phyloP scores from a whole-genome alignment of 2,888 invertebrate genomes.

The Hermaeophaga mercurialis region DNA sequence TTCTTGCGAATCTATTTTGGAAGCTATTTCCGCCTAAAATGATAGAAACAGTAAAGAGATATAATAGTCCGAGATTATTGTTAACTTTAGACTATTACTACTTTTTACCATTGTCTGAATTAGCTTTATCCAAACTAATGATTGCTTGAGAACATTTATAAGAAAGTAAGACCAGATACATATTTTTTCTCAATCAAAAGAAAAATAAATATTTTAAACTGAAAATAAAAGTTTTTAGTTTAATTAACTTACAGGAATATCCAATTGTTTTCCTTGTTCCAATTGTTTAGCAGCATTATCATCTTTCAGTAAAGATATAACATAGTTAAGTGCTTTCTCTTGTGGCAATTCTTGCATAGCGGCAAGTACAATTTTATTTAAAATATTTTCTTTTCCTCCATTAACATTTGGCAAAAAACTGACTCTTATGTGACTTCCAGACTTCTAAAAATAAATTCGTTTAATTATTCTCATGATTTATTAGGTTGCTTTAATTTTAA shows the following conservation, averaged over 20 bases:
- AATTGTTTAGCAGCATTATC: slow-evolving; percentile 55
- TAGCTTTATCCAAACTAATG: too few relatives aligned
- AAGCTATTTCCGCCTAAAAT: slow-evolving; percentile 42
- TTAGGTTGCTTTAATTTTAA: background rate
- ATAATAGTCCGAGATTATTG: too few relatives aligned
- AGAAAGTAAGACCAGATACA: too few relatives aligned
- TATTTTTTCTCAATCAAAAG: too few relatives aligned
- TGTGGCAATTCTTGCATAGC: slow-evolving; percentile 66
- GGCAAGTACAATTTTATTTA: slow-evolving; percentile 74
- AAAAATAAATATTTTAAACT: too few relatives aligned
- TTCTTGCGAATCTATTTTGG: slow-evolving; percentile 64
- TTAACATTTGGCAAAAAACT: slow-evolving; percentile 75
- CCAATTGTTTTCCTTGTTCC: slow-evolving; percentile 58
- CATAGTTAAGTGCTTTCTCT: slow-evolving; percentile 64
- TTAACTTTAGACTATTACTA: too few relatives aligned
- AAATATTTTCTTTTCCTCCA: slow-evolving; percentile 61
- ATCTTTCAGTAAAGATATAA: slow-evolving; percentile 63
- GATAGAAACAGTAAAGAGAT: too few relatives aligned
- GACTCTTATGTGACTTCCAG: slow-evolving; percentile 71
- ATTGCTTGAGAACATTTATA: too few relatives aligned
- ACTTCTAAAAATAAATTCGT: slow-evolving; percentile 59
- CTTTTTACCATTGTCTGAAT: too few relatives aligned
- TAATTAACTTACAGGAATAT: slow-evolving; percentile 66
- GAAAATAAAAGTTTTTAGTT: too few relatives aligned
- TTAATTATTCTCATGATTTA: background rate